Evolutionary conservation across 2,797 vertebrate genomes (phyloP), one percentile per base, ranked within the genome.

Genomic region (Falco columbarius): DNA sequence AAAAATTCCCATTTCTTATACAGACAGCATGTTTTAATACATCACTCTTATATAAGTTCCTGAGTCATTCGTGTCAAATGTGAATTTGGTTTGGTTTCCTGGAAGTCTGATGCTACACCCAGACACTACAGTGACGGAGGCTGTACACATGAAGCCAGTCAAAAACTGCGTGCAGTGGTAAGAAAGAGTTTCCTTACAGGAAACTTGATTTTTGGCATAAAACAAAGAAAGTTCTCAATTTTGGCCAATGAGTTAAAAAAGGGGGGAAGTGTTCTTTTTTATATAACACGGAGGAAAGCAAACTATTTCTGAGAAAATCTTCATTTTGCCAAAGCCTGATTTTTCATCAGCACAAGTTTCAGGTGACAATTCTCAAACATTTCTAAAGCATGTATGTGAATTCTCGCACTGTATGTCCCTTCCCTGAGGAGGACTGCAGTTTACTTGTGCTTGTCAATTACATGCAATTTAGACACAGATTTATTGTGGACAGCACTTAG

Each of bases 21-120:
- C 32, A 94, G 73, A 62, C 49, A 66, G 26, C 29, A 58, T 52
- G 46, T 83, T 91, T 75, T 75, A 86, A 77, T 83, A 66, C 40
- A 81, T 86, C 91, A 44, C 46, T 86, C 49, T 86, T 79, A 52
- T 20, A 15, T 38, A 86, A 86, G 89, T 68, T 90, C 62, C 68
- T 86, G 93, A 96, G 90, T 93, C 72, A 94, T 88, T 92, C 8
- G 36, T 96, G 90, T 90, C 89, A 93, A 72, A 84, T 88, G 79
- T 84, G 81, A 94, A 58, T 81, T 91, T 95, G 65, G n/a, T 86
- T 92, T 88, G 56, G 32, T 92, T 97, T 97, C 92, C 94, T 91
- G 90, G 89, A 97, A 96, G 84, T 90, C 68, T 93, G 90, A 83
- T 86, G 91, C 65, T 88, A 62, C 65, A 65, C 49, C 58, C 91